Evolutionary conservation across 2,113 vertebrate genomes (phyloP).

Genomic region (Platycercus adscitus): DNA sequence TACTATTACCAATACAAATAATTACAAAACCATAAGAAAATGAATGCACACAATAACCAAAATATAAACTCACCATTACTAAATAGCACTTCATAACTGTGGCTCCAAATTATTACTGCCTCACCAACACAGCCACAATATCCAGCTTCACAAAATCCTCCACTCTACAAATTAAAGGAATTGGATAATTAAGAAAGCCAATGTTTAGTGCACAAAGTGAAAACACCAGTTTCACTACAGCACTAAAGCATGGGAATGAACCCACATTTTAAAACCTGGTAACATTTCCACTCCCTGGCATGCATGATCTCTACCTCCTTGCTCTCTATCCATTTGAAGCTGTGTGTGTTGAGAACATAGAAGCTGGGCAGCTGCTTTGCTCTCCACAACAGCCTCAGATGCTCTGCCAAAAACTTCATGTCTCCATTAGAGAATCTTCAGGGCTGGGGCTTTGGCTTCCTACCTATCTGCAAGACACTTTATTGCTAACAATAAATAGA

Average conservation of each 20-base stretch:
- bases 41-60: not conserved
- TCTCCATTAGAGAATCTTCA: not conserved
- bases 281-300: not conserved
- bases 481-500: not conserved
- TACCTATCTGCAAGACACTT: not conserved
- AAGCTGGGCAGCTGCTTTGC: not conserved
- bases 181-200: slow-evolving; percentile 22
- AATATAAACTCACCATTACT: slow-evolving; percentile 1
- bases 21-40: slow-evolving; percentile 23
- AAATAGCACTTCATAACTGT: slow-evolving; percentile 2
- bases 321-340: not conserved
- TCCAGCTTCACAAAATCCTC: slow-evolving; percentile 1
- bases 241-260: not conserved
- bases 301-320: not conserved
- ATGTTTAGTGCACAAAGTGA: not conserved
- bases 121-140: slow-evolving; percentile 3
- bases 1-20: slow-evolving; percentile 26
- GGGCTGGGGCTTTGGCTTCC: not conserved
- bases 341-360: not conserved
- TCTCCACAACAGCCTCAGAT: not conserved
- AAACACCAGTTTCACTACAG: not conserved
- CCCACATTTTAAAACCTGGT: not conserved
- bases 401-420: not conserved
- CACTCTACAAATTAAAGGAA: not conserved
- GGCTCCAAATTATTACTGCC: slow-evolving; percentile 26